These are phyloP conservation scores for Luehdorfia chinensis DNA, from an alignment of 1,140 invertebrate species.

Conservation along the genomic window DNA sequence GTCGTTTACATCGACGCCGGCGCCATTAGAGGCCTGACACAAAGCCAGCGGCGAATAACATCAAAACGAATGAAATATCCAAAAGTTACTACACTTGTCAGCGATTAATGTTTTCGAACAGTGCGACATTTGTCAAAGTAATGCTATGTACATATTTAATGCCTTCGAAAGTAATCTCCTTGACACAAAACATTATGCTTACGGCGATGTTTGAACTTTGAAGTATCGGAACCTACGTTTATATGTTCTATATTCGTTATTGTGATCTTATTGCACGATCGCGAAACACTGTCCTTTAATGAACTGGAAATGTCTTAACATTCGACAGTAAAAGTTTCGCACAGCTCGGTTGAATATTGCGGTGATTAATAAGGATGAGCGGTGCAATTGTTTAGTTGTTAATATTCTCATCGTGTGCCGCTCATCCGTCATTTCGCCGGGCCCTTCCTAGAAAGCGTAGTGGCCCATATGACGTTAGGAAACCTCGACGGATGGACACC, in stretches of 20 bases:
- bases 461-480: slow-evolving; percentile 51
- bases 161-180: slow-evolving; percentile 38
- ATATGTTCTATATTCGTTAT: slow-evolving; percentile 20
- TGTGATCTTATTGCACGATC: slow-evolving; percentile 16
- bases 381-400: slow-evolving; percentile 40
- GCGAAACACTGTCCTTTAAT: slow-evolving; percentile 23
- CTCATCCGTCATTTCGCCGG: slow-evolving; percentile 55
- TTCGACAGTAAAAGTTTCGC: slow-evolving; percentile 23
- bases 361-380: slow-evolving; percentile 50
- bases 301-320: too few species aligned
- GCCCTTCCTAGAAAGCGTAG: slow-evolving; percentile 68
- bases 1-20: slow-evolving; percentile 32
- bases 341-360: slow-evolving; percentile 24
- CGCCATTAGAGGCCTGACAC: neutral
- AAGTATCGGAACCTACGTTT: slow-evolving; percentile 27
- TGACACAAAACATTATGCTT: slow-evolving; percentile 36
- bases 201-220: slow-evolving; percentile 27
- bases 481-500: slow-evolving; percentile 31
- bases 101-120: neutral
- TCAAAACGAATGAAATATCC: too few species aligned
- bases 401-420: slow-evolving; percentile 47
- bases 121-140: neutral
- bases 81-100: neutral
- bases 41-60: too few species aligned
- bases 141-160: slow-evolving; percentile 14